Base-by-base conservation (phyloP, 2,888 invertebrate genomes). In the Caenorhabditis angaria region DNA sequence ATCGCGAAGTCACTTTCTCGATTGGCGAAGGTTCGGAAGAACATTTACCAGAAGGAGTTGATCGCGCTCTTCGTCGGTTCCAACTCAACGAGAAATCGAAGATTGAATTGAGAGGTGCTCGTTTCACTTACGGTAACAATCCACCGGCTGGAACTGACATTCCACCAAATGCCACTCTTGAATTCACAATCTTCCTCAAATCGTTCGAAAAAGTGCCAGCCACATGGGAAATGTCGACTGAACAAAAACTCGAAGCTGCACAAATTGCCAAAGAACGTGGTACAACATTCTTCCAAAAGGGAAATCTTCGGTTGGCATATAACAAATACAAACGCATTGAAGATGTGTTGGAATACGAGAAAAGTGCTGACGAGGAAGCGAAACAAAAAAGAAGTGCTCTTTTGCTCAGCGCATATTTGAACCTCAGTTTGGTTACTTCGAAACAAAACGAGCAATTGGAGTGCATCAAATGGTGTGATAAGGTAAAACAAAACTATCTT, bases 201-300 rank as follows among this genome's bases (percentile, higher is more conserved):
- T 92, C 91, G 79, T 95, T 95, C 88, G 95, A 95, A 88, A 93
- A 92, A 89, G 91, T 91, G 0, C 92, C 93, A 81, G 93, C 94
- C 79, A 88, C 90, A 55, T 97, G 95, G 95, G 91, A 93, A 53
- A 90, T 97, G 90, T 92, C 93, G 70, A 90, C 91, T 0, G 88
- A 90, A 0, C 94, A 96, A 88, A 93, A 93, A 87, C 81, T 97
- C 6, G 92, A 92, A 66, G 93, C 93, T 86, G 92, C 93, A 0
- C 92, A 92, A 88, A 89, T 93, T 18, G 92, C 92, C 76, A 97
- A 97, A 89, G 93, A 93, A 73, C 95, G 94, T 87, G 97, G 96
- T 55, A 96, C 94, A 0, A 91, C 91, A 57, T 95, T 94, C 88
- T 94, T 95, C 48, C 50, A 66, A 47, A 56, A 68, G 41, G 67